These are phyloP conservation scores for Dicrostonyx torquatus DNA, from an alignment of 2,797 vertebrate species.

Conservation along the genomic window DNA sequence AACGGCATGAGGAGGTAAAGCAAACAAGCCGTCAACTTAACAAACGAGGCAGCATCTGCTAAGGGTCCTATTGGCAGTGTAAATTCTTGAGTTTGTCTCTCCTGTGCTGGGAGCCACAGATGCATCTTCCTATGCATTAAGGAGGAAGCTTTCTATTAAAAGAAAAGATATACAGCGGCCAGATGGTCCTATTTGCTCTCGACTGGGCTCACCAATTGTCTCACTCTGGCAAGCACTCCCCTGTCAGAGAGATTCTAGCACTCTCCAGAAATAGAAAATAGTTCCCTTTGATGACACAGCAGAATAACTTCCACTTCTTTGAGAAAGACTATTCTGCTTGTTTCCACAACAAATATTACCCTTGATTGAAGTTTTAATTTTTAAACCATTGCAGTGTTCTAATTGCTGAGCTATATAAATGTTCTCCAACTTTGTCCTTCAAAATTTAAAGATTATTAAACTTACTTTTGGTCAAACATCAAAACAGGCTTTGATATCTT, in stretches of 20 bases:
- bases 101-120: conserved; percentile 25
- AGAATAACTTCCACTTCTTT: conserved; percentile 15
- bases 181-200: conserved; percentile 53
- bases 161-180: conserved; percentile 60
- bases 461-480: conserved; percentile 74
- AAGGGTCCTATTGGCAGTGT: conserved; percentile 58
- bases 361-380: conserved; percentile 49
- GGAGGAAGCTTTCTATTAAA: conserved; percentile 56
- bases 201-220: neutral
- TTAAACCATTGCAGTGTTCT: conserved; percentile 49
- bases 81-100: conserved; percentile 62
- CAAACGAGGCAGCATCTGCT: conserved; percentile 67
- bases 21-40: conserved; percentile 62
- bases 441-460: conserved; percentile 69
- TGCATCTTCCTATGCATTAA: conserved; percentile 38
- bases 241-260: conserved; percentile 37
- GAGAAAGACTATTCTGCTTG: neutral
- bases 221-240: conserved; percentile 61
- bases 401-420: conserved; percentile 60
- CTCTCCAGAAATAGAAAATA: neutral
- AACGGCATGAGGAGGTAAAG: conserved; percentile 71
- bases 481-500: conserved; percentile 69
- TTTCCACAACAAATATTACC: conserved; percentile 31
- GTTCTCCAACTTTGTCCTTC: conserved; percentile 63
- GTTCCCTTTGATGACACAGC: conserved; percentile 42